phyloP scores from a whole-genome alignment of 2,113 vertebrate genomes.

The Nerophis ophidion region DNA sequence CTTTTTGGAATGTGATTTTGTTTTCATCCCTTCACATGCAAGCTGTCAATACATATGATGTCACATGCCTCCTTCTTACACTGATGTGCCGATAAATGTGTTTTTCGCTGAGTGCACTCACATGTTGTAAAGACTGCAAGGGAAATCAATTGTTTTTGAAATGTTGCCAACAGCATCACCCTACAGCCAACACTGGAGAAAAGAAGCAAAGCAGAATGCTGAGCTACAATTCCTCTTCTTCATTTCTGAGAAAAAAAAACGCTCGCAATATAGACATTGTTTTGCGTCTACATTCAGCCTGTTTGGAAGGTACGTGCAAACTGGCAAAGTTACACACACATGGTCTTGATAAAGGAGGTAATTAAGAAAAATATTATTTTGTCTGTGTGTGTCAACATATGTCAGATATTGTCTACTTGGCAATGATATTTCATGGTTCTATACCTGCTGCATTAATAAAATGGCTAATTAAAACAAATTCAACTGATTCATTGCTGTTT shows the following conservation, averaged over 20 bases:
- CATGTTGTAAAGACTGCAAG: slow-evolving; percentile 38
- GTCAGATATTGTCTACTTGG: no score
- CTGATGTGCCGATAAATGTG: slow-evolving; percentile 55
- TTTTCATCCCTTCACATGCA: slow-evolving; percentile 35
- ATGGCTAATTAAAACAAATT: no score
- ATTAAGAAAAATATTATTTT: neutral
- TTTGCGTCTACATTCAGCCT: no score
- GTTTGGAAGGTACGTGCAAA: no score
- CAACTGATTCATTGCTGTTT: no score
- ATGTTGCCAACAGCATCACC: slow-evolving; percentile 25
- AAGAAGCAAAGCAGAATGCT: slow-evolving; percentile 31
- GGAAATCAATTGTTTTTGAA: slow-evolving; percentile 56
- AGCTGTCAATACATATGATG: slow-evolving; percentile 54
- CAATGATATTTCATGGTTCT: no score
- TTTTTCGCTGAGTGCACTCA: slow-evolving; percentile 32
- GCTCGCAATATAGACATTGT: no score
- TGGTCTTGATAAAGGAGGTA: neutral
- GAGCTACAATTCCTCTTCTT: slow-evolving; percentile 41
- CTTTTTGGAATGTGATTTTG: slow-evolving; percentile 32
- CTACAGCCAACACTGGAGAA: slow-evolving; percentile 16
- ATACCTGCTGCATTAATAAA: no score
- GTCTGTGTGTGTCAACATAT: no score
- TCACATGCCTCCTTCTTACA: slow-evolving; percentile 47
- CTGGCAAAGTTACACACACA: no score
- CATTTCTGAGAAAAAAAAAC: slow-evolving; percentile 11